Evolutionary conservation across 23 tunicate species (phyloP).

Genomic region (Clavelina lepadiformis): DNA sequence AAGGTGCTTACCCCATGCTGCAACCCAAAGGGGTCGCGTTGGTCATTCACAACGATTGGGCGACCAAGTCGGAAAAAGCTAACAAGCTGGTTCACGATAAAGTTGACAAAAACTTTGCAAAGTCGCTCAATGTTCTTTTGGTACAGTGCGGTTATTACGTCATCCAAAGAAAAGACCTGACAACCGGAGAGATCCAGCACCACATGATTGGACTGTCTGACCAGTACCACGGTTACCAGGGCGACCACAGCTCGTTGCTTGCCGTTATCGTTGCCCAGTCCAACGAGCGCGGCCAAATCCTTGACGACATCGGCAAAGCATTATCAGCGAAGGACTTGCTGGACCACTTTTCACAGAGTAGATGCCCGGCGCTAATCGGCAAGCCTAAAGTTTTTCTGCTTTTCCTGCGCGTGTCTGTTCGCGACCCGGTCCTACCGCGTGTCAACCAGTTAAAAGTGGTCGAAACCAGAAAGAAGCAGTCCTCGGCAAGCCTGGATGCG

Average conservation of each 20-base stretch:
- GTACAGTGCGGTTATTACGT: slow-evolving; percentile 75
- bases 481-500: not conserved
- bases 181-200: slow-evolving; percentile 43
- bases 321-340: slow-evolving; percentile 29
- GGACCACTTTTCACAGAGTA: slow-evolving; percentile 34
- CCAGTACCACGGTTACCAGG: slow-evolving; percentile 72
- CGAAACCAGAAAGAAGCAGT: slow-evolving; percentile 1
- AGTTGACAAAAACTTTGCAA: slow-evolving; percentile 14
- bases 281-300: slow-evolving; percentile 46
- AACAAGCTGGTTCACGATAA: not conserved
- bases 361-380: slow-evolving; percentile 74
- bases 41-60: slow-evolving; percentile 64
- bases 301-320: slow-evolving; percentile 23
- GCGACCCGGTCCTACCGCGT: slow-evolving; percentile 35
- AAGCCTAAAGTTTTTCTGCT: slow-evolving; percentile 72
- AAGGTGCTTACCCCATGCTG: slow-evolving; percentile 59
- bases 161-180: slow-evolving; percentile 37
- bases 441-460: slow-evolving; percentile 7
- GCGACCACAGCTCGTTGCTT: slow-evolving; percentile 64
- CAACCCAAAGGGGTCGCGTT: slow-evolving; percentile 94
- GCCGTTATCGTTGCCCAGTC: slow-evolving; percentile 41
- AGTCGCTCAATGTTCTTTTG: slow-evolving; percentile 23
- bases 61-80: slow-evolving; percentile 2
- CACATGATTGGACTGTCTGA: slow-evolving; percentile 77
- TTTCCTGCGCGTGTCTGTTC: slow-evolving; percentile 44